A percentile compares a stretch with the other conserved stretches of the same genome.
phyloP scores from a whole-genome alignment of 2,888 invertebrate genomes.

The Anaspis maculata region DNA sequence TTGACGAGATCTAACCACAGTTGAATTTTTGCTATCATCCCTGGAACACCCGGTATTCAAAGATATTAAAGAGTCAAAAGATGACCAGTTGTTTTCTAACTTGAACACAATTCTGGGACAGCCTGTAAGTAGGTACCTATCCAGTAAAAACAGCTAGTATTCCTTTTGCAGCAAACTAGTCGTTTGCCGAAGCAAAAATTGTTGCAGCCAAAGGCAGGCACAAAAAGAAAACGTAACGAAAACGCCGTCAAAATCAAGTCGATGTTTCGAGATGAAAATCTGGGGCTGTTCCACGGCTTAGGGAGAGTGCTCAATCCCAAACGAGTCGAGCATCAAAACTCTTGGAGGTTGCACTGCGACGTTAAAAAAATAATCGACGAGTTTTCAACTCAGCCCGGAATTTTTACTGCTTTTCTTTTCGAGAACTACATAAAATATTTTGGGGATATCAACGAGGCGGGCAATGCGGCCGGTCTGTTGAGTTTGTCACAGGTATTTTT shows the following conservation, averaged over 20 bases:
- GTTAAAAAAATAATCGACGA: constrained; percentile 59
- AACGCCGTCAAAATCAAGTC: constrained; percentile 34
- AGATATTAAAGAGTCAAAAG: too few species aligned
- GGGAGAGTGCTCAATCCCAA: constrained; percentile 73
- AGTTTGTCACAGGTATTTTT: constrained; percentile 64
- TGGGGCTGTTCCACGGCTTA: constrained; percentile 66
- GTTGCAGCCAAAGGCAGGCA: constrained; percentile 18
- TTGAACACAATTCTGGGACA: too few species aligned
- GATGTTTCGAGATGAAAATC: constrained; percentile 58
- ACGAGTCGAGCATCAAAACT: constrained; percentile 42
- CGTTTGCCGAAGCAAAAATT: background rate
- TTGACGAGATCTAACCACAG: too few species aligned
- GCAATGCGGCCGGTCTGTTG: constrained; percentile 54
- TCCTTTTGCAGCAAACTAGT: too few species aligned
- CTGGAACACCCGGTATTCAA: too few species aligned
- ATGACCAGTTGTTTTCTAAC: too few species aligned
- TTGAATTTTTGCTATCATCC: too few species aligned
- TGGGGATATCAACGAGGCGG: constrained; percentile 53
- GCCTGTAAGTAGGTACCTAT: too few species aligned
- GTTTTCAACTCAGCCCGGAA: constrained; percentile 58
- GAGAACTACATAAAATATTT: constrained; percentile 58
- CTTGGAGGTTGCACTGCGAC: constrained; percentile 49
- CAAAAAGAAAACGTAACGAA: constrained; percentile 39
- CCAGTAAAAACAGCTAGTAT: too few species aligned
- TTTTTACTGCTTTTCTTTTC: constrained; percentile 60